These are phyloP conservation scores for Bathynomus jamesi DNA, from an alignment of 1,140 invertebrate genomes.

Conservation along the genomic window DNA sequence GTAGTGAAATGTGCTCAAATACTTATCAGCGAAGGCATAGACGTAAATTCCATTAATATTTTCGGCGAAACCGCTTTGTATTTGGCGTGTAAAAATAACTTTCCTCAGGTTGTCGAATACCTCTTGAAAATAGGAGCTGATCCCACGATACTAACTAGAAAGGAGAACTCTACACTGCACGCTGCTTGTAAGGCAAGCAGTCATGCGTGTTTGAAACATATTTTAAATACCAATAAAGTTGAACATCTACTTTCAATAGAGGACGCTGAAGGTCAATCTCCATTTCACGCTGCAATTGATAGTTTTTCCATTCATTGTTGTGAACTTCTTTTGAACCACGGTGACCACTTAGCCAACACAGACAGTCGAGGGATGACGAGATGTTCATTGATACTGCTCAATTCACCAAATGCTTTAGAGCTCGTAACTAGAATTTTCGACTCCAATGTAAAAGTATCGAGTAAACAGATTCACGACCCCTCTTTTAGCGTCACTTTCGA, in stretches of 20 bases:
- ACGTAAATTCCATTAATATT: constrained; percentile 19
- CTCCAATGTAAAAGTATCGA: constrained; percentile 15
- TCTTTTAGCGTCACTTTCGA: constrained; percentile 26
- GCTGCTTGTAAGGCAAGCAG: constrained; percentile 18
- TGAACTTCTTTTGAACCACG: constrained; percentile 24
- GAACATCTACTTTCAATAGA: constrained; percentile 1
- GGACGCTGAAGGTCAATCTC: constrained; percentile 16
- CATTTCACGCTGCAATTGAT: constrained; percentile 26
- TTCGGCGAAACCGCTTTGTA: constrained; percentile 17
- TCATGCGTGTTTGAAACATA: constrained; percentile 8
- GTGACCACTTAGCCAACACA: constrained; percentile 26
- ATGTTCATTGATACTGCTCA: constrained; percentile 21
- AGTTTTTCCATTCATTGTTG: constrained; percentile 30
- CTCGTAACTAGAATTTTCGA: constrained; percentile 29
- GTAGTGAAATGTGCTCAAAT: neutral
- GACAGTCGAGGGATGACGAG: constrained; percentile 11
- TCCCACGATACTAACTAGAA: constrained; percentile 12
- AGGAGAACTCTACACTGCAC: constrained; percentile 18
- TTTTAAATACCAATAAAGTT: constrained; percentile 14
- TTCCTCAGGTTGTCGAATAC: constrained; percentile 13
- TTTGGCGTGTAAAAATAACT: constrained; percentile 8
- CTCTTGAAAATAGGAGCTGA: constrained; percentile 14
- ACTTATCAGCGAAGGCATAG: neutral
- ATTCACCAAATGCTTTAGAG: constrained; percentile 23
- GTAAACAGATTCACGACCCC: constrained; percentile 19